Evolutionary conservation across 2,113 vertebrate species (phyloP), one percentile per base, ranked within the genome.

Genomic region (Dolichotis patagonum): DNA sequence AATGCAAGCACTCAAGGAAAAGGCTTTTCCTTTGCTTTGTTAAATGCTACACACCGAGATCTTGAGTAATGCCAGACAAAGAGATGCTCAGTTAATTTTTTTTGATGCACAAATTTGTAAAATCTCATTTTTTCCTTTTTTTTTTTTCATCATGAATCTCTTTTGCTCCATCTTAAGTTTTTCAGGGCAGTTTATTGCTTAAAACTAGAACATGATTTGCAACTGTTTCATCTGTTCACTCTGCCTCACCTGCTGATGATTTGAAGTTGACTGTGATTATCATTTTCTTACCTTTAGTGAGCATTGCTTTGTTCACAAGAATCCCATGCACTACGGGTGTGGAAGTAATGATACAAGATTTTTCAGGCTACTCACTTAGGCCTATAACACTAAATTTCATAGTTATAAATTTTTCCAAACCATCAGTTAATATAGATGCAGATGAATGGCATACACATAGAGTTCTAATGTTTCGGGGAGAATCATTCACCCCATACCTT

Each of bases 341-440:
- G 65, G 5, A 77, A 32, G 26, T 30, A 5, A 28, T 41, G 19
- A 32, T 63, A 10, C 17, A 16, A 13, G 60, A 16, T 17, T 41
- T 60, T 69, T n/a, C 49, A 88, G 84, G 32, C 14, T 84, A 35
- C 7, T 62, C 3, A 28, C 38, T 12, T 32, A 17, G 28, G 54
- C 28, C 24, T 35, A 28, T 17, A 58, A 54, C 7, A 26, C 8
- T 92, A 24, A 46, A 65, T 92, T 89, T 82, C 5, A 26, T 6
- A 24, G 41, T 13, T 65, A 69, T 52, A 32, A 46, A 20, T 54
- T 89, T 82, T 89, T 90, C 28, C 35, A n/a, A 94, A 92, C 12
- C 75, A 69, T 43, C 19, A 87, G 54, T 65, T 91, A 43, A 84
- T 60, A 26, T 73, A 94, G 81, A 94, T 90, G 75, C 63, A 85